phyloP scores from a whole-genome alignment of 2,113 vertebrate genomes.

The Brachypteracias leptosomus region DNA sequence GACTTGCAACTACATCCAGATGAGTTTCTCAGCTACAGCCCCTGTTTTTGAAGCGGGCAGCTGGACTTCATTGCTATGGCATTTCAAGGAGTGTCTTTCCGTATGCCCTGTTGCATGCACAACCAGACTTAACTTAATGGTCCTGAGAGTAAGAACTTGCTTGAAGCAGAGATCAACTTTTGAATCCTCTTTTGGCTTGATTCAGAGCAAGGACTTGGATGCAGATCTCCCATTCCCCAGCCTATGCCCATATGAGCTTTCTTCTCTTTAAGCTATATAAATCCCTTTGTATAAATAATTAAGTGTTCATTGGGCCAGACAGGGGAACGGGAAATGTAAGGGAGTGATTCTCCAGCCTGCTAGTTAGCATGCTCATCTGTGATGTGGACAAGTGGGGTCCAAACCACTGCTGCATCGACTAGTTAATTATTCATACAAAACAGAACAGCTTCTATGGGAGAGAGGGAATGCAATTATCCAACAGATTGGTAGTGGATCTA shows the following conservation, averaged over 20 bases:
- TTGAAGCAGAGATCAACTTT: background rate
- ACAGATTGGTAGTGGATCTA: background rate
- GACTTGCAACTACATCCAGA: background rate
- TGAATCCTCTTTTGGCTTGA: background rate
- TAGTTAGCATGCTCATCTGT: conserved; percentile 1
- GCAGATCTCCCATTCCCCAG: background rate
- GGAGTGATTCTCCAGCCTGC: background rate
- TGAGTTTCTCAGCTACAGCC: background rate
- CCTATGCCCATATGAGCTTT: background rate
- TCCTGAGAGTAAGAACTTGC: background rate
- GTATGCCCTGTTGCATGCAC: background rate
- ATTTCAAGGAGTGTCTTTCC: background rate
- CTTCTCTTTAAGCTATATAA: background rate
- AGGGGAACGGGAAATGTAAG: background rate
- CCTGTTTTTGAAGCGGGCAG: background rate
- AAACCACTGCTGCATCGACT: background rate
- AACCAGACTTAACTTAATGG: background rate
- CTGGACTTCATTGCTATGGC: background rate
- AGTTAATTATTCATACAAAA: conserved; percentile 53
- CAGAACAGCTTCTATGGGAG: background rate
- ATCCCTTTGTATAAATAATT: conserved; percentile 44
- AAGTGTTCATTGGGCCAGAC: background rate
- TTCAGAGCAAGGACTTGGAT: background rate
- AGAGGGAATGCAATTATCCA: conserved; percentile 5
- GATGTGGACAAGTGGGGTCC: background rate